Evolutionary conservation across 2,888 invertebrate species (phyloP), one percentile per base, ranked within the genome.

Genomic region (Timandra comae): DNA sequence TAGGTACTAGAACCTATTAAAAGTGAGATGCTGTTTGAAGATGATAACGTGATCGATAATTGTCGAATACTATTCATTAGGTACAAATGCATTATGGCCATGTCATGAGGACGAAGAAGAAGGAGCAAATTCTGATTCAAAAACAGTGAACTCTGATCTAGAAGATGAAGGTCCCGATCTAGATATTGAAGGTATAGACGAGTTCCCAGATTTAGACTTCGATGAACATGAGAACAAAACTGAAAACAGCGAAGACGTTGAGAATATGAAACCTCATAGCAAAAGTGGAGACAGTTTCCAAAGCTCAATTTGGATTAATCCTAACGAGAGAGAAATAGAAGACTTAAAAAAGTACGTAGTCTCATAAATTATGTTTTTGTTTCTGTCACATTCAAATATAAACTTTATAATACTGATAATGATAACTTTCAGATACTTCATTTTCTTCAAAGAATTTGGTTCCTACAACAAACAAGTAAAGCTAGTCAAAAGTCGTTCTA

Each of bases 361-460:
- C 16, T 32, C 32, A 13, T 8, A 16, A 5, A 21, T 9, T 29
- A 3, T 11, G 32, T 30, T 5, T 11, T 12, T 7, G 6, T 12
- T n/a, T 10, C n/a, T 11, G 6, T 16, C 16, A 16, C 6, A 5
- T 16, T 16, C 3, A 16, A 16, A 5, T 16, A 16, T 16, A 3
- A 6, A 1, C 16, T 16, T 16, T 16, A 16, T 5, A 16, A 16
- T 16, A 16, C 16, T 6, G n/a, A 23, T 29, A 3, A 16, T 8
- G 5, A 27, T 22, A 7, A 5, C 7, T 63, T 84, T 35, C 71
- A 88, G 88, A 63, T 89, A 89, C 57, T 84, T 81, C 53, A 67
- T 71, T 46, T 88, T 76, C 55, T 89, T 87, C 54, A 85, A 85
- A 60, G 89, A 89, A 53, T 78, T 88, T 39, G 87, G 86, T 40